These are phyloP conservation scores for Oryzias celebensis DNA, from an alignment of 2,113 vertebrate species.

Conservation along the genomic window DNA sequence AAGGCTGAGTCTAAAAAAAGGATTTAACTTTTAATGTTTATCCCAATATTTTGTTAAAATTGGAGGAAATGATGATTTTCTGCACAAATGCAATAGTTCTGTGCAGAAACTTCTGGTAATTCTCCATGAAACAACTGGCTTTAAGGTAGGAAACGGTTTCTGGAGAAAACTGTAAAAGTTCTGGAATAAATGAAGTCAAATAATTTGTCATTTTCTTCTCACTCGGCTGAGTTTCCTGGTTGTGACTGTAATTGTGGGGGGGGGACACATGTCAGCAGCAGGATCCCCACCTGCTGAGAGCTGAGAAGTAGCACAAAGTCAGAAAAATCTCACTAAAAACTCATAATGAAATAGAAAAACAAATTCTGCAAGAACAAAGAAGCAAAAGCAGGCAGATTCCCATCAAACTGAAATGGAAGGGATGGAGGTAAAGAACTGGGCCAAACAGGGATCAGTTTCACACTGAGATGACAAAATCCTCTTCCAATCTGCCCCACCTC, in stretches of 20 bases:
- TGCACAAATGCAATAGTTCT: too few species aligned
- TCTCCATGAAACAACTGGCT: too few species aligned
- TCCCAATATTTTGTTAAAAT: too few species aligned
- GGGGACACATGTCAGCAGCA: slow-evolving; percentile 47
- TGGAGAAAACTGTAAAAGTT: too few species aligned
- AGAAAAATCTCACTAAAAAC: slow-evolving; percentile 4
- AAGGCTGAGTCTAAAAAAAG: too few species aligned
- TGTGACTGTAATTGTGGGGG: slow-evolving; percentile 57
- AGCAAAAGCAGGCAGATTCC: slow-evolving; percentile 13
- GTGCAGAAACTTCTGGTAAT: too few species aligned
- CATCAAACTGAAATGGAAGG: slow-evolving; percentile 6
- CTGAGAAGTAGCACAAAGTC: slow-evolving; percentile 12
- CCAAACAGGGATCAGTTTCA: slow-evolving; percentile 63
- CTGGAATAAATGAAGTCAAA: neutral
- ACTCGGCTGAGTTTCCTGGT: slow-evolving; percentile 35
- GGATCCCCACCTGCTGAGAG: slow-evolving; percentile 53
- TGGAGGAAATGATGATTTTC: too few species aligned
- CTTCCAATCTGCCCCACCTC: slow-evolving; percentile 28
- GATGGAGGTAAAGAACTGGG: slow-evolving; percentile 60
- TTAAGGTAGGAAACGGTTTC: too few species aligned
- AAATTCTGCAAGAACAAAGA: slow-evolving; percentile 8
- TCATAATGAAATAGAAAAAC: neutral
- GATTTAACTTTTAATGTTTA: too few species aligned
- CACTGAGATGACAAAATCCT: slow-evolving; percentile 52
- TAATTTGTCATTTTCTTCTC: slow-evolving; percentile 32